Evolutionary conservation across 2,113 vertebrate species (phyloP).

Genomic region (Petaurus breviceps): DNA sequence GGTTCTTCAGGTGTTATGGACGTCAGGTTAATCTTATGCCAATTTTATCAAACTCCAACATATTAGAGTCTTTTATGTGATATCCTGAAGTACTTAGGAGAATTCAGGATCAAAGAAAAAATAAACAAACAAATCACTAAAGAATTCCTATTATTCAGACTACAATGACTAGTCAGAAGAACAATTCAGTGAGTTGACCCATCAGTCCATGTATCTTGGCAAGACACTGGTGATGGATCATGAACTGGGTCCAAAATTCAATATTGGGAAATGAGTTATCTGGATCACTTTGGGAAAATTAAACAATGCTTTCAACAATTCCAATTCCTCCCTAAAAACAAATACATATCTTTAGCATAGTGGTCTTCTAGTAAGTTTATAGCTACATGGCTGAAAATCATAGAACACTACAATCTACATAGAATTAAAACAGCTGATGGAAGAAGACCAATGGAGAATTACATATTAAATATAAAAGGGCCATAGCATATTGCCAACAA

Average conservation of each 20-base stretch:
- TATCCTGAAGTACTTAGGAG: not conserved
- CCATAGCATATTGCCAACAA: not conserved
- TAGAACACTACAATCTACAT: not conserved
- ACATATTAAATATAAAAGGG: not conserved
- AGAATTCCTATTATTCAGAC: not conserved
- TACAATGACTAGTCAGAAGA: not conserved
- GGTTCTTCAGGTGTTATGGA: not conserved
- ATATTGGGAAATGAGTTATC: not conserved
- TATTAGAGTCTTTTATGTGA: not conserved
- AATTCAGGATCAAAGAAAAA: not conserved
- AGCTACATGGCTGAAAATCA: not conserved
- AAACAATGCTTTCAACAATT: not conserved
- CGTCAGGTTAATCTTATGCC: not conserved
- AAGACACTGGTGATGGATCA: not conserved
- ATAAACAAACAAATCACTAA: not conserved
- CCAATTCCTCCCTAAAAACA: not conserved
- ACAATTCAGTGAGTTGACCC: not conserved
- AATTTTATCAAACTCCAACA: not conserved
- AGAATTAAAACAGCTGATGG: not conserved
- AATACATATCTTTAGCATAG: not conserved
- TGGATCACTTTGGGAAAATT: not conserved
- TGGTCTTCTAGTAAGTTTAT: not conserved
- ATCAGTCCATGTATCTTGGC: not conserved
- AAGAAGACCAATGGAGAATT: not conserved
- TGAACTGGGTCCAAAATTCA: not conserved